phyloP scores from a whole-genome alignment of 2,888 invertebrate genomes.

The Drosophila flavopinicola region DNA sequence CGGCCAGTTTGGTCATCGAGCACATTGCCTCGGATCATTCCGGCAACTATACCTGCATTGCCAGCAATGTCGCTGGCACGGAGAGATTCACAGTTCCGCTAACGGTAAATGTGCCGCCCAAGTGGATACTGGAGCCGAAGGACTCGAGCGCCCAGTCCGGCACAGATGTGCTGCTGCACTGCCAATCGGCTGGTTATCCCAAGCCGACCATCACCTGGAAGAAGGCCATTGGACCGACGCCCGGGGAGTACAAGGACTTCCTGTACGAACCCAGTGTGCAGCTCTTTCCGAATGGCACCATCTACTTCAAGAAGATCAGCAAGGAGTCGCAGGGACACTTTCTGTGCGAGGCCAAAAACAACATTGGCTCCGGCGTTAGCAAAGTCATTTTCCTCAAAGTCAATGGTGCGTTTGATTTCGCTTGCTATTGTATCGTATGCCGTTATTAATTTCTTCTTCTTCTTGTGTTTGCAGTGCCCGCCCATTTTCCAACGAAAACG shows the following conservation, averaged over 20 bases:
- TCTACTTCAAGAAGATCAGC: constrained; percentile 92
- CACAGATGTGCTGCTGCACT: constrained; percentile 93
- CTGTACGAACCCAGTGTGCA: constrained; percentile 91
- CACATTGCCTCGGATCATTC: constrained; percentile 93
- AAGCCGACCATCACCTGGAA: constrained; percentile 95
- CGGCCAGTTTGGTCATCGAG: constrained; percentile 93
- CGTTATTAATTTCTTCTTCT: constrained; percentile 16
- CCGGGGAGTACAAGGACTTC: constrained; percentile 93
- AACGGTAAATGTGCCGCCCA: constrained; percentile 94
- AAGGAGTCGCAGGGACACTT: constrained; percentile 96
- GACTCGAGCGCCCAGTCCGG: constrained; percentile 93
- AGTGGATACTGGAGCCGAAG: constrained; percentile 93
- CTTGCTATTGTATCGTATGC: neutral
- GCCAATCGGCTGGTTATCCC: constrained; percentile 96
- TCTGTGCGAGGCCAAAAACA: constrained; percentile 96
- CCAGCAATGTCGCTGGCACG: constrained; percentile 92
- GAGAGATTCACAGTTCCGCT: constrained; percentile 91
- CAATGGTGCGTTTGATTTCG: constrained; percentile 89
- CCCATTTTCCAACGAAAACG: constrained; percentile 92
- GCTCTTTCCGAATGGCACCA: constrained; percentile 92
- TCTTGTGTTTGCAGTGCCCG: constrained; percentile 87
- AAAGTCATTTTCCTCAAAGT: constrained; percentile 96
- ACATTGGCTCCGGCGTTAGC: constrained; percentile 95
- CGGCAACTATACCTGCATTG: constrained; percentile 96
- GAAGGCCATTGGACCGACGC: constrained; percentile 91